Conservation (phyloP, 2,797 vertebrate genomes). For the Selene dorsalis region DNA sequence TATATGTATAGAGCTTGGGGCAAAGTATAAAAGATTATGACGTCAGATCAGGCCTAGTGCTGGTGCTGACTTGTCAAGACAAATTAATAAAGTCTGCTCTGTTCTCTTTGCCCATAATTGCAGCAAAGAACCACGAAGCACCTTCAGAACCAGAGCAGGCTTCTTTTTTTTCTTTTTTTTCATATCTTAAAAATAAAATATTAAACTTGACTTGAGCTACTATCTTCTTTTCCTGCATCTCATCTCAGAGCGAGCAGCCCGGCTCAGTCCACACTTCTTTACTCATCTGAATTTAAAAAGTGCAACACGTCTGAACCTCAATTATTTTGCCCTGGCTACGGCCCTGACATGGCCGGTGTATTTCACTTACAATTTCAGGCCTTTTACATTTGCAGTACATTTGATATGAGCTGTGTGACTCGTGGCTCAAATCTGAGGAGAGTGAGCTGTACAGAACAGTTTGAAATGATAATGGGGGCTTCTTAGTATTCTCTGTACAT, state of each 20-base stretch:
- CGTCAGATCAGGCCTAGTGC: no score
- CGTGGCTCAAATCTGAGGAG: neutral
- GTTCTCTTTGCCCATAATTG: no score
- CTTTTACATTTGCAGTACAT: neutral
- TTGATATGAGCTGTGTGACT: neutral
- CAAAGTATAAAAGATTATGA: no score
- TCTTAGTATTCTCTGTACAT: neutral
- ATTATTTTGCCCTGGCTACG: neutral
- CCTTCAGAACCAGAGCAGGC: no score
- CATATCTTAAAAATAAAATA: neutral
- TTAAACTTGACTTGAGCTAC: no score
- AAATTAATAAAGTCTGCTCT: no score
- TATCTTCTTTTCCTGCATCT: neutral
- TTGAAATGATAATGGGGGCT: neutral
- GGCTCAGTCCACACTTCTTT: neutral
- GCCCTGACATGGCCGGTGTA: no score
- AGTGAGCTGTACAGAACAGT: no score
- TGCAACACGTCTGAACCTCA: neutral
- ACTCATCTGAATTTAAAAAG: neutral
- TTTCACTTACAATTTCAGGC: neutral
- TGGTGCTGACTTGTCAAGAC: no score
- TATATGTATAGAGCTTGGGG: no score
- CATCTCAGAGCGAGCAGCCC: neutral
- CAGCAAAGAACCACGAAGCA: neutral
- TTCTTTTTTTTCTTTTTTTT: neutral